Base-by-base conservation (phyloP, 2,888 invertebrate species). In the Stenchaetothrips biformis region DNA sequence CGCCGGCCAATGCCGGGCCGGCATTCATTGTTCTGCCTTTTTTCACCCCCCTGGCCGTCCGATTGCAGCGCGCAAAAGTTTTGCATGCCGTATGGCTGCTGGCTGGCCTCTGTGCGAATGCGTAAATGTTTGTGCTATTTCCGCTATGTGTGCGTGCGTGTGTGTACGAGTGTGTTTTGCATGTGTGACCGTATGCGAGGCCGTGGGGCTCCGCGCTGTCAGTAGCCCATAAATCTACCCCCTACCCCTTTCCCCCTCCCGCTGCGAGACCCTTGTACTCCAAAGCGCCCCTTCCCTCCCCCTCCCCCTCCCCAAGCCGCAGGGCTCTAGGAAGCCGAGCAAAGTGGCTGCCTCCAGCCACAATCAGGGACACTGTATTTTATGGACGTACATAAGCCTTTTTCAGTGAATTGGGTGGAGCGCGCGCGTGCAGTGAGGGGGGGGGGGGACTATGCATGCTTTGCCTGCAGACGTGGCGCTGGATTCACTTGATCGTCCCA, bases 201-300 rank as follows among this genome's bases (percentile, higher is more conserved):
- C 67, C 2, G 67, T 11, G 67, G n/a, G 67, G 67, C 21, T n/a
- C 21, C 21, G 11, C 67, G 67, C 67, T 74, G 67, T 74, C 67
- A 74, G 67, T 74, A 74, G 67, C 67, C 67, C 67, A 74, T 74
- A 74, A 74, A 74, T 74, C 67, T 74, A 21, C 67, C 67, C 67
- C 67, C 67, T 25, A 6, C 53, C 13, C 53, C 13, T 13, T 25
- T 11, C 67, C 25, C 21, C 67, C 67, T 25, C 67, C 67, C 67
- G 67, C 67, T 11, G 67, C 67, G 21, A 21, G 67, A 11, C 67
- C 25, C 67, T 74, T 74, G 67, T 21, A 25, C 25, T 21, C 67
- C 25, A 7, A 25, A 74, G 67, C 67, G 3, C 67, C 59, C 59
- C 59, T 13, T 16, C 13, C 59, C 16, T 16, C 59, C 59, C 16